These are phyloP conservation scores for Norana najaformis DNA, from an alignment of 2,888 invertebrate genomes.

Conservation along the genomic window DNA sequence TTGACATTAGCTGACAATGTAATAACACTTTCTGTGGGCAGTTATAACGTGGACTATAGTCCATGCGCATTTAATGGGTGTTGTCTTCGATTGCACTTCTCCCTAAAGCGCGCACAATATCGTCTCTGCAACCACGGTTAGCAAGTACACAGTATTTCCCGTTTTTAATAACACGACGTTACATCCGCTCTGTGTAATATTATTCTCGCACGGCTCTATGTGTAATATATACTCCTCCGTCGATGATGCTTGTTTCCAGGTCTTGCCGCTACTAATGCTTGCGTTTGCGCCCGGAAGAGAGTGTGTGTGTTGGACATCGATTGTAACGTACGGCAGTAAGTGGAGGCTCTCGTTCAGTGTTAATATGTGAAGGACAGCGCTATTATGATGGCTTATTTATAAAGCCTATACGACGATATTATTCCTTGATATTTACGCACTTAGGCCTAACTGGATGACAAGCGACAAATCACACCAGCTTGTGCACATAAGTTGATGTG, in stretches of 20 bases:
- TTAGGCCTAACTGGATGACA: background rate
- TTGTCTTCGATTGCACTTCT: background rate
- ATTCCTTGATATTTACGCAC: background rate
- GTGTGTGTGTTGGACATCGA: background rate
- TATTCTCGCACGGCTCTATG: background rate
- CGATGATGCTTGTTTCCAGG: slow-evolving; percentile 13
- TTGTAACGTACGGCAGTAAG: background rate
- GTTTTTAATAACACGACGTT: background rate
- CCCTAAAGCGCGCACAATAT: background rate
- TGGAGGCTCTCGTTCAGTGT: background rate
- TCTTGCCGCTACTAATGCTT: background rate
- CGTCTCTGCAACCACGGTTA: background rate
- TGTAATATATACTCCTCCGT: background rate
- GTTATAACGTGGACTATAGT: too few relatives aligned
- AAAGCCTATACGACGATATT: background rate
- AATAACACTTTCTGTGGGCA: background rate
- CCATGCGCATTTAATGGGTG: background rate
- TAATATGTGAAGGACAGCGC: background rate
- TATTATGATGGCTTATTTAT: background rate
- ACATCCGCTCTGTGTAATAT: background rate
- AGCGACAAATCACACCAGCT: background rate
- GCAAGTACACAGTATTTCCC: background rate
- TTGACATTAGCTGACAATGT: background rate
- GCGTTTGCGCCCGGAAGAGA: background rate
- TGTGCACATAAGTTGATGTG: background rate